Percentiles rank a stretch among this genome's conserved stretches.
Evolutionary conservation across 2,113 vertebrate genomes (phyloP).

Genomic region (Ailurus styani): DNA sequence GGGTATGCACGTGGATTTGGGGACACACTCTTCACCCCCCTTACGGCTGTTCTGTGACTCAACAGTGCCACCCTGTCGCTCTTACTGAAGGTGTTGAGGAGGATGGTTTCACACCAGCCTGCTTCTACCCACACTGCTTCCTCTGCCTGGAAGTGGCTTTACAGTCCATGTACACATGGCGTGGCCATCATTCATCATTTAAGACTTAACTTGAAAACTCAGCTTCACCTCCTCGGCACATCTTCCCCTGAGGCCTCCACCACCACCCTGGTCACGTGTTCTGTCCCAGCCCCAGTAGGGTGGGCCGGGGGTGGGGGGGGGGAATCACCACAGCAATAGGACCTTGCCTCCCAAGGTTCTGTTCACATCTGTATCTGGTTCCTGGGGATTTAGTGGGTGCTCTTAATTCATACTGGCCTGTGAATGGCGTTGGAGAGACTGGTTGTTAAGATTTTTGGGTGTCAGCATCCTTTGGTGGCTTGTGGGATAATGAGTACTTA

Average conservation of each 20-base stretch:
- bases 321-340: neutral
- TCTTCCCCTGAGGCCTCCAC: neutral
- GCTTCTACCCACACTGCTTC: neutral
- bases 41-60: neutral
- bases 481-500: neutral
- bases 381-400: neutral
- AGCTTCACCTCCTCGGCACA: neutral
- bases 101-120: neutral
- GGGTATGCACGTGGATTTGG: neutral
- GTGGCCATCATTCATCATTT: neutral
- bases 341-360: neutral
- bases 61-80: neutral
- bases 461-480: neutral
- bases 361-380: neutral
- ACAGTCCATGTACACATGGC: neutral
- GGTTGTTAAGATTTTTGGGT: neutral
- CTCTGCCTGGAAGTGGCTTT: neutral
- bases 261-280: fast-evolving
- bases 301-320: no score
- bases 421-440: neutral
- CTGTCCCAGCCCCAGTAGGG: neutral
- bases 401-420: neutral
- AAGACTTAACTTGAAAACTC: neutral
- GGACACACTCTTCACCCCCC: neutral
- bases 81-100: neutral